These are phyloP conservation scores for Salmo trutta DNA, from an alignment of 2,797 vertebrate species.

Conservation along the genomic window DNA sequence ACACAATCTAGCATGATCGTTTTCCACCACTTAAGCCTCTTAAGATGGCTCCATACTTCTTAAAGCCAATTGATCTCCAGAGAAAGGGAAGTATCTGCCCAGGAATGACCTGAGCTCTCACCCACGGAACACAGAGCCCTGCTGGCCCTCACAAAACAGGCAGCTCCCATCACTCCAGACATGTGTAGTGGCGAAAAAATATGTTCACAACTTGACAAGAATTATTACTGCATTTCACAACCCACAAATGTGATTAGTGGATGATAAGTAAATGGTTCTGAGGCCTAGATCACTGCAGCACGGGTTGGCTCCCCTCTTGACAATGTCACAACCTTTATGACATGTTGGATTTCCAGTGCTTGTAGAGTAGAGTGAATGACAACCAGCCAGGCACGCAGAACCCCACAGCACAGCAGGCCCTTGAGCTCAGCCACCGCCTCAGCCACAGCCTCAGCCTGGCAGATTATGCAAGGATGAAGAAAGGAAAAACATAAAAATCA, in stretches of 20 bases:
- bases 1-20: slow-evolving; percentile 68
- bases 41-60: slow-evolving; percentile 75
- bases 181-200: slow-evolving; percentile 29
- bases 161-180: slow-evolving; percentile 14
- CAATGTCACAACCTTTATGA: slow-evolving; percentile 62
- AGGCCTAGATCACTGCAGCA: slow-evolving; percentile 43
- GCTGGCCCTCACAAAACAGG: slow-evolving; percentile 38
- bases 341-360: slow-evolving; percentile 66
- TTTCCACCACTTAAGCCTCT: slow-evolving; percentile 80
- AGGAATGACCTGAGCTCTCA: slow-evolving; percentile 63
- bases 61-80: slow-evolving; percentile 72
- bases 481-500: slow-evolving; percentile 63
- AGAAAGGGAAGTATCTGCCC: slow-evolving; percentile 64
- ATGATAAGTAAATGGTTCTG: slow-evolving; percentile 63
- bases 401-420: slow-evolving; percentile 45
- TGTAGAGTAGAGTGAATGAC: slow-evolving; percentile 35
- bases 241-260: slow-evolving; percentile 65
- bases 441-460: slow-evolving; percentile 24
- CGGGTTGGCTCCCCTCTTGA: slow-evolving; percentile 48
- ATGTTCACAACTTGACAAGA: slow-evolving; percentile 61
- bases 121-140: slow-evolving; percentile 38
- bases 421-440: slow-evolving; percentile 58
- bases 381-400: slow-evolving; percentile 61
- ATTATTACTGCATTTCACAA: slow-evolving; percentile 63
- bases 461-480: slow-evolving; percentile 50